Evolutionary conservation across 1,140 invertebrate species (phyloP).

Genomic region (Micrasema minimum): DNA sequence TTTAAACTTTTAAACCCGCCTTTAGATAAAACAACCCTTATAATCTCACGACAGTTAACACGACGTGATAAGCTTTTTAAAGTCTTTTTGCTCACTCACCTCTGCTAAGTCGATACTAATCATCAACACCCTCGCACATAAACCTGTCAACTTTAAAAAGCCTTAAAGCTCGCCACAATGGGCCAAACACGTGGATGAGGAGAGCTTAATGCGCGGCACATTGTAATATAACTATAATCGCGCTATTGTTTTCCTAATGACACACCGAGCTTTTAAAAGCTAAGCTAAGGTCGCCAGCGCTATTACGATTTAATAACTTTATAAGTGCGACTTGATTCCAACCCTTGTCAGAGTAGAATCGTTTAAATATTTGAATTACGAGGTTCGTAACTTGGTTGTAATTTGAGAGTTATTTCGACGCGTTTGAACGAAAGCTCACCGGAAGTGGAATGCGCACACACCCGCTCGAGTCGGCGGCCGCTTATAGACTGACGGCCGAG

Average conservation of each 20-base stretch:
- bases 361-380: constrained; percentile 11
- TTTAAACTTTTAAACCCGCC: too few relatives aligned
- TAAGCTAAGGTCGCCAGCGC: constrained; percentile 11
- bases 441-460: not conserved
- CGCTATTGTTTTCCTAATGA: constrained; percentile 36
- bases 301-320: constrained; percentile 18
- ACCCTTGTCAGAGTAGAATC: constrained; percentile 20
- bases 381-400: constrained; percentile 2
- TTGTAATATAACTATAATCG: constrained; percentile 35
- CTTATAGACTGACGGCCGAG: constrained; percentile 42
- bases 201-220: constrained; percentile 31
- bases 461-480: constrained; percentile 29
- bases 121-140: constrained; percentile 16
- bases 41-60: too few relatives aligned
- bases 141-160: constrained; percentile 39
- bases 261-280: constrained; percentile 38
- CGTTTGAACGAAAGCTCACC: not conserved
- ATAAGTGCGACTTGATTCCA: constrained; percentile 9
- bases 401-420: constrained; percentile 9
- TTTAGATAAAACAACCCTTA: constrained; percentile 20
- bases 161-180: constrained; percentile 18
- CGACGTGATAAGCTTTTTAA: constrained; percentile 22
- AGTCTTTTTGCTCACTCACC: constrained; percentile 14
- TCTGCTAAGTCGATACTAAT: constrained; percentile 20
- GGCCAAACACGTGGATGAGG: constrained; percentile 23